Percentiles rank a stretch among this genome's conserved stretches.
Conservation (phyloP, 2,113 vertebrate species). For the Mirounga angustirostris region DNA sequence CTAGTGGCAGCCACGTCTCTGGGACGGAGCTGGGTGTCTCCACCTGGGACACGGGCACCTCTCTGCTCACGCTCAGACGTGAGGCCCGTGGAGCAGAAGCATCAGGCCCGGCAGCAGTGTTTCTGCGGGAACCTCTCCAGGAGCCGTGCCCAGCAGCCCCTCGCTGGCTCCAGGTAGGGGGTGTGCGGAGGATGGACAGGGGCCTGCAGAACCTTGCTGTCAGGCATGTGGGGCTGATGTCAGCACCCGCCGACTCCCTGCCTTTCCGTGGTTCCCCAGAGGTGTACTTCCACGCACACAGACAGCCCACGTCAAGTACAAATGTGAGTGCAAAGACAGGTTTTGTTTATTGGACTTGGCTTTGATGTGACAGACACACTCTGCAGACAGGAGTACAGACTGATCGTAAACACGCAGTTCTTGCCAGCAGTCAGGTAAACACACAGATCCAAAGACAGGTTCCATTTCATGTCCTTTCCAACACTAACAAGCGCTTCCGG, state of each 20-base stretch:
- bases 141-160: accelerated
- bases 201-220: accelerated
- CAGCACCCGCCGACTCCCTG: no score
- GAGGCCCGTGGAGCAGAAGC: accelerated
- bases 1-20: accelerated
- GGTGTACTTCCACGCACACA: accelerated
- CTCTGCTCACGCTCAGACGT: accelerated
- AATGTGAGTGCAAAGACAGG: conserved; percentile 54
- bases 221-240: accelerated
- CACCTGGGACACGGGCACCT: neutral
- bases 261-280: accelerated
- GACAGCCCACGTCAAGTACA: conserved; percentile 25
- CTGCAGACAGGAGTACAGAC: conserved; percentile 46
- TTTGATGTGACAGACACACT: conserved; percentile 49
- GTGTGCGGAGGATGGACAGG: accelerated
- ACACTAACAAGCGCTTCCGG: neutral
- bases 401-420: neutral
- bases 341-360: conserved; percentile 78
- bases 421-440: neutral
- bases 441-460: neutral
- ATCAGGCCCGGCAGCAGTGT: neutral
- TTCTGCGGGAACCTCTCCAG: neutral
- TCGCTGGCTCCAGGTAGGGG: accelerated
- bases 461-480: neutral
- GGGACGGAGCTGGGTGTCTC: neutral